Conservation (phyloP, 2,888 invertebrate species). For the Chloromyia formosa region DNA sequence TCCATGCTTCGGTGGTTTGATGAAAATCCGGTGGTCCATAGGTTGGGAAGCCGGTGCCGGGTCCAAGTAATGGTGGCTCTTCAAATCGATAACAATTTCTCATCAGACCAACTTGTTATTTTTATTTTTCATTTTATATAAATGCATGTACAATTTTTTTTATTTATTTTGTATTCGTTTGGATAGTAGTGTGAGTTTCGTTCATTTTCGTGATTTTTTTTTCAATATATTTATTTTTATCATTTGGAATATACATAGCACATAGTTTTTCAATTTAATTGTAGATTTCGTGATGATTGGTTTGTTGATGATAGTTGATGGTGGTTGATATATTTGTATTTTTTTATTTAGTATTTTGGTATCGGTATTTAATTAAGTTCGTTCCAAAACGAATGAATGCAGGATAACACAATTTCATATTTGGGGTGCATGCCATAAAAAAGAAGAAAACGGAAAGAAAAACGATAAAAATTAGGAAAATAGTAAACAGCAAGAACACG, state of each 20-base stretch:
- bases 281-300: background rate
- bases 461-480: background rate
- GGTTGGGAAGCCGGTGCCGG: constrained; percentile 61
- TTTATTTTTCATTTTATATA: constrained; percentile 45
- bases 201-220: constrained; percentile 13
- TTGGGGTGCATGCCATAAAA: constrained; percentile 24
- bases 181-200: constrained; percentile 16
- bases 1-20: constrained; percentile 64
- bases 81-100: constrained; percentile 64
- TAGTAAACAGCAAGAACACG: background rate
- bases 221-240: background rate
- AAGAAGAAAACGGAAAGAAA: constrained; percentile 16
- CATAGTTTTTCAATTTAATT: background rate
- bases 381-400: constrained; percentile 14
- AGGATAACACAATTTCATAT: constrained; percentile 12
- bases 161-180: constrained; percentile 41
- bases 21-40: constrained; percentile 64
- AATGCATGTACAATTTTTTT: constrained; percentile 45
- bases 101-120: constrained; percentile 55
- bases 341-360: background rate
- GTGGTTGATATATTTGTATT: background rate
- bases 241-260: too few relatives aligned
- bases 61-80: constrained; percentile 65
- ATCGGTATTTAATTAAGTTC: constrained; percentile 3
- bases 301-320: constrained; percentile 7